Evolutionary conservation across 2,888 invertebrate species (phyloP).

Genomic region (Lamellibrachia columna): DNA sequence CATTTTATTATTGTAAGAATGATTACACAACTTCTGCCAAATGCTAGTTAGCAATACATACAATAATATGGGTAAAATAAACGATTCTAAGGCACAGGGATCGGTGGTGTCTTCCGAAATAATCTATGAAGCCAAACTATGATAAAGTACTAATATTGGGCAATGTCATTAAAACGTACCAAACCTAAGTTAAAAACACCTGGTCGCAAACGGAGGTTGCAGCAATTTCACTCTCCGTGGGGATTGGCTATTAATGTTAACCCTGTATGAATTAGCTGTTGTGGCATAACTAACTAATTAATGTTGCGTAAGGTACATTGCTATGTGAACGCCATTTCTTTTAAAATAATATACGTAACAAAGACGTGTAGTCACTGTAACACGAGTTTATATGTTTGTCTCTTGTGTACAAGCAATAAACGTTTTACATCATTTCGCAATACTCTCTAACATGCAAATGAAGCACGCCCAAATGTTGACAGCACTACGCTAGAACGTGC

Average conservation of each 20-base stretch:
- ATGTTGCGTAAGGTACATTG: not conserved
- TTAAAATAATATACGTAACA: too few relatives aligned
- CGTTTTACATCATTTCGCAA: not conserved
- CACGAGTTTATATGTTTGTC: not conserved
- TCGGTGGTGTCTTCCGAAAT: not conserved
- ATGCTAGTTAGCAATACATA: not conserved
- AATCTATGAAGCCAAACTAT: too few relatives aligned
- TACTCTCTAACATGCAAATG: not conserved
- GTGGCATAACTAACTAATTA: not conserved
- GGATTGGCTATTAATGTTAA: not conserved
- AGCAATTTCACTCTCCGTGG: not conserved
- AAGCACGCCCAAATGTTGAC: not conserved
- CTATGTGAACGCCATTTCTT: not conserved
- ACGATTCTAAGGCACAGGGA: not conserved
- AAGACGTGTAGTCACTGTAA: not conserved
- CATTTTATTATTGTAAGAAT: not conserved
- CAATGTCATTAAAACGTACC: not conserved
- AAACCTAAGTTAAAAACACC: not conserved
- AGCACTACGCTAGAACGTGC: not conserved
- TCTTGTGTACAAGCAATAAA: not conserved
- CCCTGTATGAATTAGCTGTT: not conserved
- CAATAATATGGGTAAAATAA: not conserved
- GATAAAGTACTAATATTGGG: not conserved
- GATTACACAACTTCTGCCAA: not conserved
- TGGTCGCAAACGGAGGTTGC: not conserved